Evolutionary conservation across 2,888 invertebrate genomes (phyloP), one percentile per base, ranked within the genome.

Genomic region (Cataglyphis altisquamis): DNA sequence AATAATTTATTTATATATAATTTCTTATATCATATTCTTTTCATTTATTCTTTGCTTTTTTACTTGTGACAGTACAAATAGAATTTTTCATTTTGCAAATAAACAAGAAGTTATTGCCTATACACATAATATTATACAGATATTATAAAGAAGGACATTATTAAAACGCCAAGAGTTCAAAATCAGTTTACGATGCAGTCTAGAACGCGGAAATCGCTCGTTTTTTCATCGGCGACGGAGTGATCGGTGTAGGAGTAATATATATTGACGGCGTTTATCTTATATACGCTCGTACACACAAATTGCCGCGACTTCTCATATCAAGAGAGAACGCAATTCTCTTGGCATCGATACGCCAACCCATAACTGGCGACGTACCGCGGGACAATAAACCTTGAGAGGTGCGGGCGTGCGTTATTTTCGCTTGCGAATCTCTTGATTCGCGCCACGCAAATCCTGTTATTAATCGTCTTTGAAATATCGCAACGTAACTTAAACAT

Each of bases 341-440:
- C 78, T 80, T 80, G 78, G 78, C 78, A 80, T 80, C 25, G 45
- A 62, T 70, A 57, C 48, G 68, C 52, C 29, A n/a, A 64, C 39
- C 18, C 10, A 62, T 52, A 41, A 29, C 45, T 70, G 78, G 45
- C 70, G 70, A 70, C 41, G 45, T 45, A 67, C 6, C n/a, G 77
- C 15, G 21, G 55, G 67, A 78, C 78, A 80, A 80, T 80, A 80
- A 80, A 80, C 78, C 78, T 80, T 70, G 78, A 80, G 78, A 32
- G 32, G 25, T 45, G 57, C 9, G 32, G 5, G 29, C 21, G 41
- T 18, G 57, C 60, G 78, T 80, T 80, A 80, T 80, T 80, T 80
- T 80, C 36, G 78, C 78, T 18, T 12, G 8, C 57, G 41, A 57
- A 67, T 67, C 55, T 41, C 39, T 21, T 12, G 55, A 39, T 48